Evolutionary conservation across 2,888 invertebrate genomes (phyloP).

Genomic region (Syrista parreyssii): DNA sequence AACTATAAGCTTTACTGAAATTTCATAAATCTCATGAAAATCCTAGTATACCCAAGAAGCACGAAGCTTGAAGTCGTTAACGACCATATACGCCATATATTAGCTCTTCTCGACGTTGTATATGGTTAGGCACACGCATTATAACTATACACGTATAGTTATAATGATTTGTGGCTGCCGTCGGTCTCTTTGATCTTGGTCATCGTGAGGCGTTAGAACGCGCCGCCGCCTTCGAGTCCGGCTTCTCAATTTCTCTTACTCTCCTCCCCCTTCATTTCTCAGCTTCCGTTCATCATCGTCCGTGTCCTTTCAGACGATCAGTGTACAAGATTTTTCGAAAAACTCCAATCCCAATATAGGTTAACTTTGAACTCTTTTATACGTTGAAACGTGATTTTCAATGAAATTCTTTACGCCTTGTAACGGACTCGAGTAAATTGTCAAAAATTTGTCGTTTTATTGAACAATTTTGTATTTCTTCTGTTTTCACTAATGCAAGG

Average conservation of each 20-base stretch:
- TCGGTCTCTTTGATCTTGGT: constrained; percentile 32
- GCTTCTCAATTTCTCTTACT: neutral
- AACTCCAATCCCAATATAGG: neutral
- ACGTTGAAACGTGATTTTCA: neutral
- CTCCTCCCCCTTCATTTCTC: neutral
- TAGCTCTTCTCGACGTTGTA: neutral
- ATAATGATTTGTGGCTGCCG: constrained; percentile 33
- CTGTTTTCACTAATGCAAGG: neutral
- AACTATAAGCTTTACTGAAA: neutral
- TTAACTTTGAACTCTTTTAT: neutral
- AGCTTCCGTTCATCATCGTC: neutral
- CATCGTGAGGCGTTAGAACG: constrained; percentile 28
- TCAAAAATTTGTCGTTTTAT: neutral
- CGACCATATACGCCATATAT: neutral
- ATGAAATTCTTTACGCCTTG: neutral
- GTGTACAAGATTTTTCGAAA: neutral
- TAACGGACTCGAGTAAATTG: neutral
- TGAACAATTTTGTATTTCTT: neutral
- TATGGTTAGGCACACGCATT: constrained; percentile 13
- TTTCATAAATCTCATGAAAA: neutral
- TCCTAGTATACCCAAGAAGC: neutral
- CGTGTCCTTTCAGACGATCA: neutral
- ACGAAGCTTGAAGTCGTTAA: neutral
- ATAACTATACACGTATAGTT: constrained; percentile 31
- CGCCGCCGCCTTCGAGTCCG: neutral